phyloP scores from a whole-genome alignment of 2,113 vertebrate genomes.

The Poeciliopsis turrubarensis region DNA sequence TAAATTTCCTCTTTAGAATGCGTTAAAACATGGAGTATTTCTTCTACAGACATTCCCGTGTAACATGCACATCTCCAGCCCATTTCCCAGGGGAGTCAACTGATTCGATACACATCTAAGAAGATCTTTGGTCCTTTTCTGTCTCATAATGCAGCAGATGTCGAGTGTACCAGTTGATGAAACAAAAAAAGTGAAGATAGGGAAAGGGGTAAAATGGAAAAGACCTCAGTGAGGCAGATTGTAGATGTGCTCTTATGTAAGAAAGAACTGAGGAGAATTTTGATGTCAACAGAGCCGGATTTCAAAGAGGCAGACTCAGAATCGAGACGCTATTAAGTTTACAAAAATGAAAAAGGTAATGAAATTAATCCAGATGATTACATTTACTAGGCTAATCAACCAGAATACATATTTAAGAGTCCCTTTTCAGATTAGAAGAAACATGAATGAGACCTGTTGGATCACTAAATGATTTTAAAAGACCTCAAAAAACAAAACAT shows the following conservation, averaged over 20 bases:
- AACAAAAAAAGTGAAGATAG: not conserved
- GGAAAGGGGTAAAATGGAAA: constrained; percentile 19
- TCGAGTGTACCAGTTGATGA: not conserved
- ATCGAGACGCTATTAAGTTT: constrained; percentile 14
- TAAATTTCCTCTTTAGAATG: no score
- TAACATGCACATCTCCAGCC: constrained; percentile 8
- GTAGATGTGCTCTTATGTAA: constrained; percentile 46
- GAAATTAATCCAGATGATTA: not conserved
- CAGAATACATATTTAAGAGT: constrained; percentile 8
- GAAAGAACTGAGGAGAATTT: constrained; percentile 44
- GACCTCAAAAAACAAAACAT: no score
- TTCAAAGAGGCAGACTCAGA: constrained; percentile 40
- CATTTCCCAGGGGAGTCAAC: constrained; percentile 13
- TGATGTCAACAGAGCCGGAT: constrained; percentile 67
- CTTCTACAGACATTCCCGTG: not conserved
- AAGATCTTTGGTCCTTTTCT: no score
- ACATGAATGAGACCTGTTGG: not conserved
- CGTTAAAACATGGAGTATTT: no score
- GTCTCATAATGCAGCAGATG: no score
- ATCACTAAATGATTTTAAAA: no score
- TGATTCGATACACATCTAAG: constrained; percentile 24
- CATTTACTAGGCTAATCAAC: not conserved
- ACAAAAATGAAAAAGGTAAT: not conserved
- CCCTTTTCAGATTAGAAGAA: not conserved
- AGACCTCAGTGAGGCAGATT: constrained; percentile 35